Base-by-base conservation (phyloP, 2,888 invertebrate species). In the Callinectes sapidus region DNA sequence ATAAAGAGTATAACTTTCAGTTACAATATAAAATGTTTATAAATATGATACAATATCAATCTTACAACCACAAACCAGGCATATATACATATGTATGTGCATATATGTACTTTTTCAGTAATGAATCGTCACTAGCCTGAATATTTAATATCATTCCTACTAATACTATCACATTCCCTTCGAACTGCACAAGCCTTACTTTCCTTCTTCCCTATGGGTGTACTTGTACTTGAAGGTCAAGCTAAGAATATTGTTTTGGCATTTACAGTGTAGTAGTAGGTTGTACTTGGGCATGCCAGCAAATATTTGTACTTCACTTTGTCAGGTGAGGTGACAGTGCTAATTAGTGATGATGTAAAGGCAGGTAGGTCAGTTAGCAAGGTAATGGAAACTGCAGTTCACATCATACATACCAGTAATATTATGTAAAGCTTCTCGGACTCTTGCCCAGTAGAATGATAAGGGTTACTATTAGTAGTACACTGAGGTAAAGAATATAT, bases 211-310 rank as follows among this genome's bases (percentile, higher is more conserved):
- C n/a, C n/a, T 71, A 71, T 28, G 28, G 28, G n/a, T 28, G 71
- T 71, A 71, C 10, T 71, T 71, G 71, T 71, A 71, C 71, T 71
- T 71, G n/a, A 71, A 77, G 71, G 71, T 55, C 61, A 89, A 66
- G 77, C 28, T 71, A 89, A 89, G 77, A n/a, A 23, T 89, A 32
- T n/a, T 89, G 89, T 71, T 71, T 89, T 89, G 23, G 71, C 71
- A 71, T 89, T 66, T n/a, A 89, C 39, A 89, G 42, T 89, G 48
- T 48, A 48, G 48, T 48, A 48, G 42, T n/a, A n/a, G 71, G n/a
- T 89, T 89, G 89, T 89, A 89, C 89, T 89, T 89, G 77, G 77
- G 89, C 89, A 89, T 89, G 89, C 77, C 71, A 89, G 77, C 42
- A 89, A 89, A 89, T 89, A 39, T 42, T 89, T 89, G 89, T 89